Conservation (phyloP, 2,888 invertebrate species). For the Leptopilina syphax region DNA sequence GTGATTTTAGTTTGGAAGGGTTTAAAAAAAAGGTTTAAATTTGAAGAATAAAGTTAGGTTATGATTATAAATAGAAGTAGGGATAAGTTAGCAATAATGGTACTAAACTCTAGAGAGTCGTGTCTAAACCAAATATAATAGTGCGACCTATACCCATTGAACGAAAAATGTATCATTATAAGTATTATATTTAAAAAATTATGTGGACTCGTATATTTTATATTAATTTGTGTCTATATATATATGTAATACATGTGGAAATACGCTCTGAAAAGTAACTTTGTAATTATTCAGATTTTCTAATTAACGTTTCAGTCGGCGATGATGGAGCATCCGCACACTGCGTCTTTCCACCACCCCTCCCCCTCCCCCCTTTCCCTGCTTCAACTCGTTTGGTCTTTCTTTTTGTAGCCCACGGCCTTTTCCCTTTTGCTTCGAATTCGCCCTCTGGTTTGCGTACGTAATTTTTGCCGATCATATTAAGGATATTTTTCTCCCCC, state of each 20-base stretch:
- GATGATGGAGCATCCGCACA: constrained; percentile 68
- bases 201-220: constrained; percentile 52
- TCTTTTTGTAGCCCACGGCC: constrained; percentile 57
- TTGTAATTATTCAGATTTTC: constrained; percentile 76
- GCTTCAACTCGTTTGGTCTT: constrained; percentile 48
- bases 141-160: no score
- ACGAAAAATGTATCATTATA: no score
- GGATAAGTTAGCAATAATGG: no score
- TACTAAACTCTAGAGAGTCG: no score
- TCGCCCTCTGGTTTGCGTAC: constrained; percentile 15
- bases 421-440: constrained; percentile 30
- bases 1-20: no score
- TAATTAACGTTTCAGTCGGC: constrained; percentile 74
- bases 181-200: constrained; percentile 35
- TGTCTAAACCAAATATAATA: no score
- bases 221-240: constrained; percentile 47
- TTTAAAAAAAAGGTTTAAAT: no score
- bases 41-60: no score
- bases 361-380: no score
- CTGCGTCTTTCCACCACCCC: constrained; percentile 56
- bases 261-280: constrained; percentile 69
- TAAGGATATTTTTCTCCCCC: constrained; percentile 35
- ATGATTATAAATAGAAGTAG: no score
- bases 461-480: constrained; percentile 33
- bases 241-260: constrained; percentile 20